Evolutionary conservation across 2,113 vertebrate genomes (phyloP).

Genomic region (Pagrus major): DNA sequence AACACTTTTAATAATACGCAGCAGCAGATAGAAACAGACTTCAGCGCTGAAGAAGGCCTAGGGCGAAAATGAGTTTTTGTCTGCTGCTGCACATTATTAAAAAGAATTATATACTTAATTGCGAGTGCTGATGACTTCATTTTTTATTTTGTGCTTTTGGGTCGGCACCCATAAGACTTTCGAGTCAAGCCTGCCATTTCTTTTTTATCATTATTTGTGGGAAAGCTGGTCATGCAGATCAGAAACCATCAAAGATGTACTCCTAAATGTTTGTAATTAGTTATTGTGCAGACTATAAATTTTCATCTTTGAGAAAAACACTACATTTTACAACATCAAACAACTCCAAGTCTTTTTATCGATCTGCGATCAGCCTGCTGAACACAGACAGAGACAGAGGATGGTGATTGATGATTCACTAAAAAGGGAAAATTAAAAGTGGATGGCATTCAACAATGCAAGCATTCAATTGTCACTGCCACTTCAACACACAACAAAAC

Average conservation of each 20-base stretch:
- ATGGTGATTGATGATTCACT: conserved; percentile 16
- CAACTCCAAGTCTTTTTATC: neutral
- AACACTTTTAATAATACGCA: too few relatives aligned
- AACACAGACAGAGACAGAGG: neutral
- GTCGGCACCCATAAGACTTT: too few relatives aligned
- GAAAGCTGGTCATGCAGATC: neutral
- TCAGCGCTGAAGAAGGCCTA: too few relatives aligned
- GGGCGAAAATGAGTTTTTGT: too few relatives aligned
- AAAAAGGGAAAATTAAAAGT: neutral
- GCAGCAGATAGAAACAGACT: too few relatives aligned
- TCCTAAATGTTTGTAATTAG: neutral
- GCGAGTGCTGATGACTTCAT: too few relatives aligned
- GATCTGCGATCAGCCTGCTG: neutral
- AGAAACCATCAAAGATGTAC: neutral
- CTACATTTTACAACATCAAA: neutral
- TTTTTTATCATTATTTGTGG: neutral
- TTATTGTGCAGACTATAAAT: neutral
- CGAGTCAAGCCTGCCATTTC: too few relatives aligned
- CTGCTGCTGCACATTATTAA: too few relatives aligned
- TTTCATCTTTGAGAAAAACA: neutral
- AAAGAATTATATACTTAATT: too few relatives aligned
- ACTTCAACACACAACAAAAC: neutral
- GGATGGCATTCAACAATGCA: conserved; percentile 4
- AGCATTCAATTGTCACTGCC: neutral
- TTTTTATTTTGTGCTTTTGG: too few relatives aligned